Evolutionary conservation across 1,140 invertebrate genomes (phyloP).

Genomic region (Pinna nobilis): DNA sequence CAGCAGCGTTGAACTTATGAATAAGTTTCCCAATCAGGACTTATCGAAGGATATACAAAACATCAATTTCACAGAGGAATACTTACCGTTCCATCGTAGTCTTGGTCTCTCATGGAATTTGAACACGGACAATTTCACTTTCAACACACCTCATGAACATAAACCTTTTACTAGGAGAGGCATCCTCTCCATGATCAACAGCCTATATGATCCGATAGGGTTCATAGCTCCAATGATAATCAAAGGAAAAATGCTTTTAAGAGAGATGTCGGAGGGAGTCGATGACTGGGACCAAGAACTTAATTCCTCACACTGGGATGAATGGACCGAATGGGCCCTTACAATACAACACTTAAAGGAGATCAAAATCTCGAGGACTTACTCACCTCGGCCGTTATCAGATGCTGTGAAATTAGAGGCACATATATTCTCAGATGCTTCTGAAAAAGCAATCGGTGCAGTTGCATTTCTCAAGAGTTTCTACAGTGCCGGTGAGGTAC

Average conservation of each 20-base stretch:
- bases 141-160: not conserved
- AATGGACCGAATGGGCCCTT: slow-evolving; percentile 19
- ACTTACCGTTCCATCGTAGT: slow-evolving; percentile 17
- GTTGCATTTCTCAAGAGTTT: slow-evolving; percentile 23
- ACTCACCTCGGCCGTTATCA: not conserved
- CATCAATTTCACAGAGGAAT: slow-evolving; percentile 15
- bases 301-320: not conserved
- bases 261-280: slow-evolving; percentile 34
- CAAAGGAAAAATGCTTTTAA: slow-evolving; percentile 31
- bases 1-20: slow-evolving; percentile 22
- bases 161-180: slow-evolving; percentile 19
- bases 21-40: slow-evolving; percentile 15
- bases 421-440: slow-evolving; percentile 44
- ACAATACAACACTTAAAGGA: not conserved
- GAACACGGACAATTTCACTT: slow-evolving; percentile 25
- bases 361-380: not conserved
- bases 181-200: slow-evolving; percentile 33
- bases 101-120: slow-evolving; percentile 30
- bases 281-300: slow-evolving; percentile 41
- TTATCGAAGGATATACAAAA: slow-evolving; percentile 12
- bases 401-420: not conserved
- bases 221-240: slow-evolving; percentile 38
- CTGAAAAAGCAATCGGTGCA: slow-evolving; percentile 35
- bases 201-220: slow-evolving; percentile 44
- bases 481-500: not conserved